Conservation (phyloP, 2,888 invertebrate genomes). For the Leptura quadrifasciata region DNA sequence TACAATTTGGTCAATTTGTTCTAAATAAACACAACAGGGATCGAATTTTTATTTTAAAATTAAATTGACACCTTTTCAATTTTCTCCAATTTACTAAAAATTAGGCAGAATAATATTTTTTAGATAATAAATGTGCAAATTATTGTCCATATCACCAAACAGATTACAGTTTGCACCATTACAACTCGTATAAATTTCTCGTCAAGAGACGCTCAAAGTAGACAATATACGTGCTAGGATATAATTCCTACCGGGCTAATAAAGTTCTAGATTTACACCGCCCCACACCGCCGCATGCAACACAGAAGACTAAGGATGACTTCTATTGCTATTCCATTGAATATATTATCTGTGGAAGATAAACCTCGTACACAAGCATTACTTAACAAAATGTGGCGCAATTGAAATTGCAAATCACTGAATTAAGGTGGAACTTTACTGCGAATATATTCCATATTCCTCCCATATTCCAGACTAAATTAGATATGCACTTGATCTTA, state of each 20-base stretch:
- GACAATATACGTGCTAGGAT: not conserved
- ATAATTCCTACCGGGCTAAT: slow-evolving; percentile 17
- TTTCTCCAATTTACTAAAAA: too few relatives aligned
- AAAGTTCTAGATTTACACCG: slow-evolving; percentile 28
- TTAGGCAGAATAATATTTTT: not conserved
- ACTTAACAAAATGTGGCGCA: slow-evolving; percentile 61
- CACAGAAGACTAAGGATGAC: slow-evolving; percentile 46
- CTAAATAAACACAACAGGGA: too few relatives aligned
- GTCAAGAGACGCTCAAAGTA: slow-evolving; percentile 1
- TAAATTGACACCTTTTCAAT: too few relatives aligned
- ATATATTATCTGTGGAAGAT: slow-evolving; percentile 58
- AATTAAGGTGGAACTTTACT: slow-evolving; percentile 56
- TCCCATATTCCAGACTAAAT: slow-evolving; percentile 44
- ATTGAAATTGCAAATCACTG: slow-evolving; percentile 66
- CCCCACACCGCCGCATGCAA: slow-evolving; percentile 40
- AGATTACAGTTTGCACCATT: not conserved
- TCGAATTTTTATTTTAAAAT: too few relatives aligned
- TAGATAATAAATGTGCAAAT: not conserved
- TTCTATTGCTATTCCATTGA: slow-evolving; percentile 55
- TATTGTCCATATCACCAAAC: not conserved
- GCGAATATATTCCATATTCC: slow-evolving; percentile 43
- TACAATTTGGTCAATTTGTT: too few relatives aligned
- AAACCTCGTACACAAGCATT: slow-evolving; percentile 59
- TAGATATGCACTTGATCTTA: slow-evolving; percentile 48
- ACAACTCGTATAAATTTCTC: not conserved